Percentiles rank a stretch among this genome's conserved stretches.
phyloP scores from a whole-genome alignment of 2,888 invertebrate species.

The Machimus rusticus region DNA sequence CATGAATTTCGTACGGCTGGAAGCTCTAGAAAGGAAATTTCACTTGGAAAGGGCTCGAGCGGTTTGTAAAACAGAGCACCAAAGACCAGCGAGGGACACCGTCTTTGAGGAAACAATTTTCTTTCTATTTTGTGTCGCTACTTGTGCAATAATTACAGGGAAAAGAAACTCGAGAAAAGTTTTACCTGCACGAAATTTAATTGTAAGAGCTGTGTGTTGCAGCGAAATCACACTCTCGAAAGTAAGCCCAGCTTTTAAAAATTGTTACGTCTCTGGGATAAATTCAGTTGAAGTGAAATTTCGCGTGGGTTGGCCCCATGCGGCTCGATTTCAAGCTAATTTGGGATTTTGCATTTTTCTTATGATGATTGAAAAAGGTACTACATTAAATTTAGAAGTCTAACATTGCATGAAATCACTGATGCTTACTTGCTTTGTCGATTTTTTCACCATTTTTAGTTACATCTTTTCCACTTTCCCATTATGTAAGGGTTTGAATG shows the following conservation, averaged over 20 bases:
- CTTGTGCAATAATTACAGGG: conserved; percentile 25
- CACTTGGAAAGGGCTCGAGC: conserved; percentile 16
- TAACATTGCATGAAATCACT: neutral
- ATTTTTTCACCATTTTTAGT: neutral
- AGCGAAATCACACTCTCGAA: conserved; percentile 25
- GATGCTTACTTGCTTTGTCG: neutral
- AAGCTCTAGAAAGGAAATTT: conserved; percentile 37
- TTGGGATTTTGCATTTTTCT: neutral
- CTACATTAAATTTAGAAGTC: neutral
- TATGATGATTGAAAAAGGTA: neutral
- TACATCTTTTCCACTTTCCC: neutral
- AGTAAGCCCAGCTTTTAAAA: conserved; percentile 4
- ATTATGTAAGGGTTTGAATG: neutral
- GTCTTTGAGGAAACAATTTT: conserved; percentile 32
- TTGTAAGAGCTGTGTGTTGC: conserved; percentile 22
- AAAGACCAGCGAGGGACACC: neutral
- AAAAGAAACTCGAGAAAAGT: conserved; percentile 34
- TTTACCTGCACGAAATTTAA: conserved; percentile 34
- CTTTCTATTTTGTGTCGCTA: conserved; percentile 27
- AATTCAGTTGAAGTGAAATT: conserved; percentile 20
- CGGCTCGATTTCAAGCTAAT: neutral
- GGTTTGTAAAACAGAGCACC: neutral
- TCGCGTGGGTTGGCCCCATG: neutral
- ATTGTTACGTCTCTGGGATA: conserved; percentile 8
- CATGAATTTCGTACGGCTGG: conserved; percentile 19